A percentile compares a stretch with the other conserved stretches of the same genome.
These are phyloP conservation scores for Odobenus rosmarus DNA, from an alignment of 2,113 vertebrate species.

Conservation along the genomic window DNA sequence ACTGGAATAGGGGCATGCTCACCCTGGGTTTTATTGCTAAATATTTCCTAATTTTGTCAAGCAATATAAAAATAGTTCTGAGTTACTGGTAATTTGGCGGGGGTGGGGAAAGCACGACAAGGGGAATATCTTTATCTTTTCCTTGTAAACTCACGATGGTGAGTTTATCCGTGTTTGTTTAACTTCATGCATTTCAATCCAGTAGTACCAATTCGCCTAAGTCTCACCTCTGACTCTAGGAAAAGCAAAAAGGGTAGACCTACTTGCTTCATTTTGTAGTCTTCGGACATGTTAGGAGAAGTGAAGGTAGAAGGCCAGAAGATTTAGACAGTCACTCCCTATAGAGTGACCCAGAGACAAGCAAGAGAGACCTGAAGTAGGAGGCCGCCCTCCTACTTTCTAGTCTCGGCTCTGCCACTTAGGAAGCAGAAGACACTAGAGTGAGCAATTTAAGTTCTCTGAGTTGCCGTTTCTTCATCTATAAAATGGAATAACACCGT, in stretches of 20 bases:
- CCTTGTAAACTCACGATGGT: neutral
- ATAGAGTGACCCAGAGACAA: neutral
- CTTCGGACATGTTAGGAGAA: neutral
- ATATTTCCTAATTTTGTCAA: conserved; percentile 14
- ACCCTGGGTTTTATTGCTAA: conserved; percentile 17
- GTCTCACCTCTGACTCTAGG: neutral
- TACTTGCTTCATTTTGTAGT: conserved; percentile 32
- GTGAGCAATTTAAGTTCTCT: neutral
- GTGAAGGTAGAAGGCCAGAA: neutral
- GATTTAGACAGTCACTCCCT: neutral
- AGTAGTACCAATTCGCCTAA: neutral
- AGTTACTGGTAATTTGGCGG: neutral
- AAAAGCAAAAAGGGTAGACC: neutral
- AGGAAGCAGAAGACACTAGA: neutral
- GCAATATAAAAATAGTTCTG: conserved; percentile 8
- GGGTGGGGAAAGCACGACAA: neutral
- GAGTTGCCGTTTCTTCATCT: neutral
- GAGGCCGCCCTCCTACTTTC: neutral
- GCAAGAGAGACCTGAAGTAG: neutral
- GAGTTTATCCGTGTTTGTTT: neutral
- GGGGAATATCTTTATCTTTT: neutral
- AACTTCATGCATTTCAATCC: neutral
- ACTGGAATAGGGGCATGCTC: neutral
- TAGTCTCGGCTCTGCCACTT: neutral
- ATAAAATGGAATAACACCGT: neutral